Base-by-base conservation (phyloP, 2,797 vertebrate genomes). In the Alexandromys oeconomus region DNA sequence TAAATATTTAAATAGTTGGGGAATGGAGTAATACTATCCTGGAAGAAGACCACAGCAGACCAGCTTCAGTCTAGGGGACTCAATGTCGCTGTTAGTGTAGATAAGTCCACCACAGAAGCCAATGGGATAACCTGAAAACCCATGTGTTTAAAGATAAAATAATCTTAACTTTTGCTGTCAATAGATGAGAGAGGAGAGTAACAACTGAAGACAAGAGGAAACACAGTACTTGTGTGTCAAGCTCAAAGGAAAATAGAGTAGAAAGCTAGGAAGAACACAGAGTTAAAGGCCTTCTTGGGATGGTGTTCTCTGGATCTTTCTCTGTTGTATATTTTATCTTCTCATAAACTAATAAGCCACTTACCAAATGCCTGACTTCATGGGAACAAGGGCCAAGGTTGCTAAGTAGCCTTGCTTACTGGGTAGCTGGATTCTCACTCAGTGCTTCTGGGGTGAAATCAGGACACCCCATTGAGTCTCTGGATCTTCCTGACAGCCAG, bases 141-240 rank as follows among this genome's bases (percentile, higher is more conserved):
- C 59, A 40, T n/a, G 54, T 12, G 29, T 82, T 51, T 4, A 19
- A 43, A 34, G 69, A 14, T 27, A 37, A 17, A 23, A 71, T 10
- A 37, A 61, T 67, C 78, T 59, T 19, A 51, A 43, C 1, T 19
- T 43, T 31, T 11, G 8, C 8, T n/a, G 65, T 46, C 48, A 34
- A 43, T 23, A 46, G 7, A 51, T 8, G 34, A 48, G 14, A 57
- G 4, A 78, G 21, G 31, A n/a, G 0, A 59, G 6, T 34, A 31
- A 17, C n/a, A 46, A 27, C 3, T 6, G 21, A 29, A 67, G 15
- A 11, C 59, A 54, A 19, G 34, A 65, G 8, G 0, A 9, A 17
- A 17, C 2, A 0, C 0, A 27, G n/a, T 2, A 2, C 34, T 27
- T 43, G 43, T n/a, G 8, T 48, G 6, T 43, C 4, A 48, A 1